phyloP scores from a whole-genome alignment of 1,140 invertebrate genomes.

The Drosophila murphyi region DNA sequence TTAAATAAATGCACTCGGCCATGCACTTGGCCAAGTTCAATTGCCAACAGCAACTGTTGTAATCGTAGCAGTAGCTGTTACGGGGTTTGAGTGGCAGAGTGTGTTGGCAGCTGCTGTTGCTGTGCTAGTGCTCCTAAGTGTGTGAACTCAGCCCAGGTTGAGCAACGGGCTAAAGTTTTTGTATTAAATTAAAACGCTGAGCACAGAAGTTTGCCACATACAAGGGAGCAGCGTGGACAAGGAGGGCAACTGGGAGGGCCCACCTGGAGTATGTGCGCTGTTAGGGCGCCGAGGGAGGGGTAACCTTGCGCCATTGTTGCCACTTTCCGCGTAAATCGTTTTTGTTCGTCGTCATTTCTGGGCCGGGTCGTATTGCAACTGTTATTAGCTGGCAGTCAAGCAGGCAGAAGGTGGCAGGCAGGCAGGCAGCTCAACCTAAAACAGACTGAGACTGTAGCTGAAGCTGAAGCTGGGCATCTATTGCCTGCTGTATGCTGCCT shows the following conservation, averaged over 20 bases:
- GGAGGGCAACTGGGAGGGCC: neutral
- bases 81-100: no score
- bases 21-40: constrained; percentile 61
- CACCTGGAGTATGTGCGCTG: constrained; percentile 63
- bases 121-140: constrained; percentile 14
- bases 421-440: no score
- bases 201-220: constrained; percentile 60
- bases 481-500: constrained; percentile 20
- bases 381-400: constrained; percentile 60
- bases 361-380: constrained; percentile 65
- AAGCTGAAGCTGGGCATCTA: constrained; percentile 18
- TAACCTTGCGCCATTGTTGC: constrained; percentile 68
- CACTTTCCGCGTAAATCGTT: constrained; percentile 76
- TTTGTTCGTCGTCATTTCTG: constrained; percentile 43
- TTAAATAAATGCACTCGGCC: constrained; percentile 75
- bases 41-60: constrained; percentile 23
- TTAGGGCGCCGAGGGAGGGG: constrained; percentile 1
- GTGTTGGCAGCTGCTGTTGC: neutral
- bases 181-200: constrained; percentile 80
- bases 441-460: neutral
- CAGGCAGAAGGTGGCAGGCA: neutral
- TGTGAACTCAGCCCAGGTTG: constrained; percentile 40
- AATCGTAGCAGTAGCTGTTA: neutral
- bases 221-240: neutral
- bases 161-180: constrained; percentile 64